These are phyloP conservation scores for Cactoblastis cactorum DNA, from an alignment of 2,888 invertebrate genomes.

Conservation along the genomic window DNA sequence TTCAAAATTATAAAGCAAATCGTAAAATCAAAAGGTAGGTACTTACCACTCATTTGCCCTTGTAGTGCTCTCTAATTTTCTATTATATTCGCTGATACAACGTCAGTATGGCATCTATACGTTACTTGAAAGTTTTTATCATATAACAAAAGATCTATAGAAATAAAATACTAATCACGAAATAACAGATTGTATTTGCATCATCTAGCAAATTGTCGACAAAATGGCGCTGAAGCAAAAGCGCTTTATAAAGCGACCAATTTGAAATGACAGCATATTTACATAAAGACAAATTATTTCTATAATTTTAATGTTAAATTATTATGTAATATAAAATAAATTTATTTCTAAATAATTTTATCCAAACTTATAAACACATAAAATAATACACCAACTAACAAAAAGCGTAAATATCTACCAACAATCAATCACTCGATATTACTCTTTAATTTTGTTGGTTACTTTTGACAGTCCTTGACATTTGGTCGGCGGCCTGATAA, in stretches of 20 bases:
- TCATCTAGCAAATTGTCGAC: slow-evolving; percentile 64
- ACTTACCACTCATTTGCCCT: slow-evolving; percentile 33
- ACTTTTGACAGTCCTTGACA: slow-evolving; percentile 34
- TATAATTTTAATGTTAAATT: too few species aligned
- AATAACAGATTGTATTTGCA: slow-evolving; percentile 49
- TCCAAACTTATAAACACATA: too few species aligned
- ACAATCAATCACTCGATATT: neutral
- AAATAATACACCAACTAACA: neutral
- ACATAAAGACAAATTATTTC: too few species aligned
- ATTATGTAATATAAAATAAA: too few species aligned
- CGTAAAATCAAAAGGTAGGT: slow-evolving; percentile 15
- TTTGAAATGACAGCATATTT: slow-evolving; percentile 22
- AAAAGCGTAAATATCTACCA: neutral
- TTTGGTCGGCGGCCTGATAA: neutral
- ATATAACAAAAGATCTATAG: neutral
- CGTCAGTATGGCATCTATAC: slow-evolving; percentile 10
- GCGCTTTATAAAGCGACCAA: slow-evolving; percentile 67
- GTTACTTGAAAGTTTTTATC: neutral
- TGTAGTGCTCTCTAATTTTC: neutral
- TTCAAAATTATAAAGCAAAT: too few species aligned
- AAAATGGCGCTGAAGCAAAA: slow-evolving; percentile 75
- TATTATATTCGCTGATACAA: slow-evolving; percentile 5
- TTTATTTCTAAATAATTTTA: too few species aligned
- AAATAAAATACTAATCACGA: slow-evolving; percentile 28
- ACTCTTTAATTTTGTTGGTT: neutral